Evolutionary conservation across 1,140 invertebrate genomes (phyloP), one percentile per base, ranked within the genome.

Genomic region (Drosophila orosa): DNA sequence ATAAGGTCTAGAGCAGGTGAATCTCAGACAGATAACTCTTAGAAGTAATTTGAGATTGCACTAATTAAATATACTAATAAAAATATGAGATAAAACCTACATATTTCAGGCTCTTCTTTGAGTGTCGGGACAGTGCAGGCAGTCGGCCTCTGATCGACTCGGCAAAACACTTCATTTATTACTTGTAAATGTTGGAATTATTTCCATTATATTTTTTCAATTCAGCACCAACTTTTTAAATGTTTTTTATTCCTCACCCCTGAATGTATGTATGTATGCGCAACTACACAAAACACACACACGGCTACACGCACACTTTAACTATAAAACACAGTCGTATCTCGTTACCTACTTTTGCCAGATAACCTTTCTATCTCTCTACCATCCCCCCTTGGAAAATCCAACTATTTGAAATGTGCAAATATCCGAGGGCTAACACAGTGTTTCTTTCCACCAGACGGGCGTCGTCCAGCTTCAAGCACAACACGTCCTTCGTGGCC

Each of bases 401-500:
- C 24, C 33, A 57, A 57, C 42, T 27, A 39, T 58, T 15, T 48
- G 33, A 71, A 24, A 47, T 58, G 25, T 48, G 22, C 40, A 27
- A 42, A 40, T 58, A 71, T 58, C 56, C 45, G 65, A 22, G 15
- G 22, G 37, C 39, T 57, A 58, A 67, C 66, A 50, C 27, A 67
- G 17, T 42, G 31, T 37, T 52, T 45, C 22, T 56, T 17, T 39
- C 17, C 84, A 39, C 22, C 66, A 94, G 95, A 92, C 94, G 95
- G 79, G 94, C 95, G 86, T 95, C 95, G 91, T 94, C 93, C 92
- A 97, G 96, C 92, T 97, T 97, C 94, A 97, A 97, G 93, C 96
- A 97, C 94, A 97, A 97, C 92, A 96, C 96, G 77, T 97, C 96
- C 37, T 97, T 97, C 92, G 96, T 97, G 83, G 96, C 96, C 84